Evolutionary conservation across 2,888 invertebrate genomes (phyloP).

Genomic region (Nebria salina): DNA sequence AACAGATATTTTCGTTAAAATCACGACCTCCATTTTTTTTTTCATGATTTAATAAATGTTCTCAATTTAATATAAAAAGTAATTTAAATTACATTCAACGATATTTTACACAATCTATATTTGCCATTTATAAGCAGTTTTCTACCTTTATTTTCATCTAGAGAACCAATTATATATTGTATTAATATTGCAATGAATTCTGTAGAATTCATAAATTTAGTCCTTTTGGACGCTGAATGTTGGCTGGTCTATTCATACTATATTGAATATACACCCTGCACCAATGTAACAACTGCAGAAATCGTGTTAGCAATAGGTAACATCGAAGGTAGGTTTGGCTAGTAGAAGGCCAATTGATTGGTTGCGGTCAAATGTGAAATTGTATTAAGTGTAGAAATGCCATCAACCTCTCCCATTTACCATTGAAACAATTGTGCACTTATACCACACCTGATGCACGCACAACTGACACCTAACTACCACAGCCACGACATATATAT

Average conservation of each 20-base stretch:
- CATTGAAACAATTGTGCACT: not conserved
- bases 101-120: too few species aligned
- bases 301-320: not conserved
- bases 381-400: slow-evolving; percentile 16
- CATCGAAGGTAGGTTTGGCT: not conserved
- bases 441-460: not conserved
- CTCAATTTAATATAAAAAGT: too few species aligned
- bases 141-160: too few species aligned
- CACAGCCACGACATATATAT: not conserved
- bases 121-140: too few species aligned
- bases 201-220: too few species aligned
- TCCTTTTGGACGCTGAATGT: too few species aligned
- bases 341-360: slow-evolving; percentile 22
- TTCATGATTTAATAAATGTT: too few species aligned
- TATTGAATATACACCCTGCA: not conserved
- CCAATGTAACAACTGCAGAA: not conserved
- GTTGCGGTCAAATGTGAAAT: slow-evolving; percentile 31
- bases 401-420: not conserved
- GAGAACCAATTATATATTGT: too few species aligned
- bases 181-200: too few species aligned
- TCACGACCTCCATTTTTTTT: too few species aligned
- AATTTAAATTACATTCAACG: too few species aligned
- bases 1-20: too few species aligned
- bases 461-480: not conserved
- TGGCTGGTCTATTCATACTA: not conserved